Evolutionary conservation across 2,888 invertebrate genomes (phyloP).

Genomic region (Tenthredo amoena): DNA sequence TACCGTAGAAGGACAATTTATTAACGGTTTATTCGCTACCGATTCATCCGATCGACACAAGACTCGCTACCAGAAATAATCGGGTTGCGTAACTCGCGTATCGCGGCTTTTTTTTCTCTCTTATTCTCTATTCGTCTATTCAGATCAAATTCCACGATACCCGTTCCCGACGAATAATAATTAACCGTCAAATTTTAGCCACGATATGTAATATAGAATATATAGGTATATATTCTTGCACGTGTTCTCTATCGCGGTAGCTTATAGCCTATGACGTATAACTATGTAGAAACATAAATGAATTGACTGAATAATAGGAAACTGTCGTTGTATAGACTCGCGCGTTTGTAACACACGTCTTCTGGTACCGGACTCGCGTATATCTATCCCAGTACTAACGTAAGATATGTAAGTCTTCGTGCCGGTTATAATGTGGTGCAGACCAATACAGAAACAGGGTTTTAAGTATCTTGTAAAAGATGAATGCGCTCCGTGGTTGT

Average conservation of each 20-base stretch:
- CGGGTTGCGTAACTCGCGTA: slow-evolving; percentile 44
- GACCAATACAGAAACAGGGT: neutral
- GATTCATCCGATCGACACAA: slow-evolving; percentile 27
- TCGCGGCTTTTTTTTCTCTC: neutral
- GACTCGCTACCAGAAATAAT: neutral
- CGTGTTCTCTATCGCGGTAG: neutral
- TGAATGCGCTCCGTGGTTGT: slow-evolving; percentile 19
- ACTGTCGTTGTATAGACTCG: neutral
- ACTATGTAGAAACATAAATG: neutral
- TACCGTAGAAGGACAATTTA: slow-evolving; percentile 55
- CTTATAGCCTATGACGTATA: neutral
- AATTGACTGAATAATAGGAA: slow-evolving; percentile 11
- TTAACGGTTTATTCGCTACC: slow-evolving; percentile 55
- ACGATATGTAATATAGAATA: neutral
- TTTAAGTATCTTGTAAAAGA: slow-evolving; percentile 41
- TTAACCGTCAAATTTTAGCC: neutral
- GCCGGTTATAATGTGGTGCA: neutral
- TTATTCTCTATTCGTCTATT: neutral
- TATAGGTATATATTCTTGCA: neutral
- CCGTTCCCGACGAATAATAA: slow-evolving; percentile 23
- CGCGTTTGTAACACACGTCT: neutral
- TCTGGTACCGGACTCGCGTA: neutral
- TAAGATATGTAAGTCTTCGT: neutral
- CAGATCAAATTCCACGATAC: slow-evolving; percentile 37
- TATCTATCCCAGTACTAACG: neutral